Evolutionary conservation across 1,140 invertebrate species (phyloP).

Genomic region (Proctacanthus coquilletti): DNA sequence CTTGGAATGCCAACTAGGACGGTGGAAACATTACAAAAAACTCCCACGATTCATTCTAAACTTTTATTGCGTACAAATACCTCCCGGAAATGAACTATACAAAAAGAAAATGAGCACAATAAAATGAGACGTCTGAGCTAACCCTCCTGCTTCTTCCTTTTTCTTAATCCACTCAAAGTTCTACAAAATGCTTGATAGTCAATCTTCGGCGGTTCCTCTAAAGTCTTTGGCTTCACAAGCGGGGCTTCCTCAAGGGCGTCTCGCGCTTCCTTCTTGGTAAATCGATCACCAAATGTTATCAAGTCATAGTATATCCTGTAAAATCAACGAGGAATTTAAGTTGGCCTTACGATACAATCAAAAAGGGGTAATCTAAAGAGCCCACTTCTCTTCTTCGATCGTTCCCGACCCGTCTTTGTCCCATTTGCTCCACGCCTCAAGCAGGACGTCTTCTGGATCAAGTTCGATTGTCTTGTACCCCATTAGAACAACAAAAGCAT

Average conservation of each 20-base stretch:
- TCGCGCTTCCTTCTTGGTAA: constrained; percentile 39
- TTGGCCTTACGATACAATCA: no score
- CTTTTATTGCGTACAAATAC: no score
- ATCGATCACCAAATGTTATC: constrained; percentile 41
- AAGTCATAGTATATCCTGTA: constrained; percentile 40
- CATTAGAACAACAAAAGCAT: constrained; percentile 41
- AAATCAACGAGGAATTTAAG: neutral
- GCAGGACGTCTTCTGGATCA: constrained; percentile 41
- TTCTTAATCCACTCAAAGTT: constrained; percentile 39
- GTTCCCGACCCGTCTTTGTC: constrained; percentile 38
- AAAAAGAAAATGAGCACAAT: no score
- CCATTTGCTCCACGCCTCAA: constrained; percentile 42
- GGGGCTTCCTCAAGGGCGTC: constrained; percentile 44
- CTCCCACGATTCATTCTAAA: no score
- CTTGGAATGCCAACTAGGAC: no score
- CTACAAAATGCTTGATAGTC: constrained; percentile 44
- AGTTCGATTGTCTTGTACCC: constrained; percentile 40
- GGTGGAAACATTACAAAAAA: no score
- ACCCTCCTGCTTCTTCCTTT: constrained; percentile 23
- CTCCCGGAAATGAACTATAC: no score
- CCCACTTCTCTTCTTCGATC: constrained; percentile 40
- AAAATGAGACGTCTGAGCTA: no score
- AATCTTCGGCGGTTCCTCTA: constrained; percentile 29
- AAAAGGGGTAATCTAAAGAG: neutral
- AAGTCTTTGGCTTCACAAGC: constrained; percentile 32